phyloP scores from a whole-genome alignment of 2,797 vertebrate genomes.

The Sebastes reedi region DNA sequence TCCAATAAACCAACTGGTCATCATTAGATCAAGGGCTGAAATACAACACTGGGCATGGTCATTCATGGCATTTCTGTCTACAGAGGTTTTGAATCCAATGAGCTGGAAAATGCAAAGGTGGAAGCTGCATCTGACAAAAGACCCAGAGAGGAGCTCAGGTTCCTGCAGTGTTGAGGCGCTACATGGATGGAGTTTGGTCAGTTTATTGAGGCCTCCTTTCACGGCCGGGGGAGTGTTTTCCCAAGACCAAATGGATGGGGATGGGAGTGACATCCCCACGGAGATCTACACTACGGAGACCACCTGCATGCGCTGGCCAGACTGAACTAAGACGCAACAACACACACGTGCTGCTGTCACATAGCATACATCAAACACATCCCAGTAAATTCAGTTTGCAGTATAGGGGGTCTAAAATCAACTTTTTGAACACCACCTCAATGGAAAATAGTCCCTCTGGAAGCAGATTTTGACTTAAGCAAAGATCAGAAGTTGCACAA shows the following conservation, averaged over 20 bases:
- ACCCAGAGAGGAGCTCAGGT: background rate
- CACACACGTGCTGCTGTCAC: slow-evolving; percentile 55
- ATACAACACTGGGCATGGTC: background rate
- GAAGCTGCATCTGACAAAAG: background rate
- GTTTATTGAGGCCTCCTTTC: slow-evolving; percentile 44
- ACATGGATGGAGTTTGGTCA: slow-evolving; percentile 46
- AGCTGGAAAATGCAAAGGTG: background rate
- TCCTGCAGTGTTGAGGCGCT: slow-evolving; percentile 27
- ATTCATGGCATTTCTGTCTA: background rate
- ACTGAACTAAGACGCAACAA: slow-evolving; percentile 28
- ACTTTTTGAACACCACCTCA: background rate
- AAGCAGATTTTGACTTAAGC: background rate
- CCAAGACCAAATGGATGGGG: slow-evolving; percentile 77
- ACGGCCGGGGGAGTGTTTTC: slow-evolving; percentile 60
- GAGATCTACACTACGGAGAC: slow-evolving; percentile 62
- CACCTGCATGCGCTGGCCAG: slow-evolving; percentile 69
- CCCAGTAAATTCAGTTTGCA: background rate
- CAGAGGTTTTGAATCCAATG: background rate
- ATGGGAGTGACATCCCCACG: slow-evolving; percentile 67
- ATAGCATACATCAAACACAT: slow-evolving; percentile 47
- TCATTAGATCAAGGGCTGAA: slow-evolving; percentile 1
- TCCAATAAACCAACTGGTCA: slow-evolving; percentile 9
- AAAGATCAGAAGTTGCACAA: background rate
- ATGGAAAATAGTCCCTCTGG: background rate
- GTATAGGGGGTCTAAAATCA: background rate